Percentiles rank a stretch among this genome's conserved stretches.
These are phyloP conservation scores for Mimachlamys varia DNA, from an alignment of 2,888 invertebrate genomes.

Conservation along the genomic window DNA sequence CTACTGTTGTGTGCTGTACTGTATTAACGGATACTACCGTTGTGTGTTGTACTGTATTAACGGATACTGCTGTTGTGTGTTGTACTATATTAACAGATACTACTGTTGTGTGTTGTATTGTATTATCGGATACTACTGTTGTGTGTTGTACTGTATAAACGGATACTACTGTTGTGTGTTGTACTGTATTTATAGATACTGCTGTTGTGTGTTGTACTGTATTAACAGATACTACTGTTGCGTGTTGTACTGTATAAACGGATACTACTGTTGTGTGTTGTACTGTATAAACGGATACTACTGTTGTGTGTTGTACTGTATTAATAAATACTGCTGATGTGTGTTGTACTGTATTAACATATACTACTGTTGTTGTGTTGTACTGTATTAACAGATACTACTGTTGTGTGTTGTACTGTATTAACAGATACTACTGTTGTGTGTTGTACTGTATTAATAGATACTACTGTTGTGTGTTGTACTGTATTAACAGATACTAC, in stretches of 20 bases:
- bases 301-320: conserved; percentile 48
- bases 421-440: too few species aligned
- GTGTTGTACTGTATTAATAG: too few species aligned
- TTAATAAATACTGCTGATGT: too few species aligned
- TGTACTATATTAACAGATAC: too few species aligned
- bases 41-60: too few species aligned
- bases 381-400: neutral
- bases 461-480: neutral
- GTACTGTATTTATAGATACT: neutral
- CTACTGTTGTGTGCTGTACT: neutral
- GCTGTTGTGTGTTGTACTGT: conserved; percentile 47
- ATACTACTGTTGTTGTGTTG: neutral
- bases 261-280: neutral
- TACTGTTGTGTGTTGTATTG: neutral
- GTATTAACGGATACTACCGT: neutral
- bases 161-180: too few species aligned
- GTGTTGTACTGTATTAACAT: too few species aligned
- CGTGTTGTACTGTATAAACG: too few species aligned
- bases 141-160: conserved; percentile 39
- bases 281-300: neutral
- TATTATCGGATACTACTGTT: neutral
- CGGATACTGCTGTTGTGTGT: too few species aligned
- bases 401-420: conserved; percentile 48
- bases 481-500: neutral
- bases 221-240: too few species aligned